A percentile compares a stretch with the other conserved stretches of the same genome.
phyloP scores from a whole-genome alignment of 2,797 vertebrate genomes.

The Delichon dasypus region DNA sequence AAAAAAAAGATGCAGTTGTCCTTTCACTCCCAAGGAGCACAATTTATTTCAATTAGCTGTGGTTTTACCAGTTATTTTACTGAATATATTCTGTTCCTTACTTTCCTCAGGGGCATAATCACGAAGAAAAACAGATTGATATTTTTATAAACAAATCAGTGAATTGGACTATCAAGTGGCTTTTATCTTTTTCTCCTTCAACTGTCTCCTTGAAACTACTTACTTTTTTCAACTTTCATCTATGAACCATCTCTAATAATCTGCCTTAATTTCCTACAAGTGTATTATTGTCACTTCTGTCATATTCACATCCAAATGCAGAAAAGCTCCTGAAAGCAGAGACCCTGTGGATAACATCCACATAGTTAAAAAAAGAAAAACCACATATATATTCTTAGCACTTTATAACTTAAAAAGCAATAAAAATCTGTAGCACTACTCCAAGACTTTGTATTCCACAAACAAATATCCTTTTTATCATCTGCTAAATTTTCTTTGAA shows the following conservation, averaged over 20 bases:
- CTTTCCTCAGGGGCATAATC: not conserved
- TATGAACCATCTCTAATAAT: not conserved
- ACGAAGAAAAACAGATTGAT: not conserved
- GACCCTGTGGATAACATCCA: not conserved
- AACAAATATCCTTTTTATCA: not conserved
- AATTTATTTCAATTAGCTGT: slow-evolving; percentile 3
- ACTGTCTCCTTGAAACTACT: not conserved
- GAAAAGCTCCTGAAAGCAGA: not conserved
- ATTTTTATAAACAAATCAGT: not conserved
- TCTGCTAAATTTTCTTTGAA: not conserved
- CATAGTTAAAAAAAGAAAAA: not conserved
- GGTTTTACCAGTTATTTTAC: slow-evolving; percentile 2
- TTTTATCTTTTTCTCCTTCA: not conserved
- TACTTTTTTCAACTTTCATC: not conserved
- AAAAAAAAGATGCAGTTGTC: not conserved
- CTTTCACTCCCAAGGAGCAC: not conserved
- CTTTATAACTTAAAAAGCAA: not conserved
- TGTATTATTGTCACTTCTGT: not conserved
- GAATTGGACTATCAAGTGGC: not conserved
- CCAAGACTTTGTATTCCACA: not conserved
- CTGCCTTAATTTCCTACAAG: not conserved
- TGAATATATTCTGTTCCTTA: not conserved
- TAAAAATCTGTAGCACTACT: not conserved
- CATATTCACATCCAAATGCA: not conserved
- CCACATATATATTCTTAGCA: not conserved